These are phyloP conservation scores for Contarinia nasturtii DNA, from an alignment of 1,140 invertebrate species.

Conservation along the genomic window DNA sequence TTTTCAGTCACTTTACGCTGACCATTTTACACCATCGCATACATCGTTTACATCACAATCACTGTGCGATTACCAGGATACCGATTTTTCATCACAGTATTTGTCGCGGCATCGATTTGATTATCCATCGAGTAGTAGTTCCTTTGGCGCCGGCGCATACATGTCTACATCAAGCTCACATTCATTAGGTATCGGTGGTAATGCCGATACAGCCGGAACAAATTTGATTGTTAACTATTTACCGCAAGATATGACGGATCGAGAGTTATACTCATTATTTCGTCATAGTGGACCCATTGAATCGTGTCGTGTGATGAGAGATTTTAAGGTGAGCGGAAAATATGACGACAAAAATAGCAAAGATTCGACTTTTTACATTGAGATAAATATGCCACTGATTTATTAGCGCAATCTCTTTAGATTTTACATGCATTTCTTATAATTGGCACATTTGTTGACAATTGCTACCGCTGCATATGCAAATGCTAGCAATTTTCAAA, in stretches of 20 bases:
- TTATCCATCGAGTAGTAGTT: slow-evolving; percentile 4
- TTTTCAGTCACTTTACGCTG: slow-evolving; percentile 1
- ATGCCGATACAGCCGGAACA: slow-evolving; percentile 24
- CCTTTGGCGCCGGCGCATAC: slow-evolving; percentile 15
- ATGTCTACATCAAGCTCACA: slow-evolving; percentile 20
- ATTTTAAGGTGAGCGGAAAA: slow-evolving; percentile 46
- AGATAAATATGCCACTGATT: neutral
- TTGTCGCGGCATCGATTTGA: slow-evolving; percentile 15
- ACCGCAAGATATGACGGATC: slow-evolving; percentile 81
- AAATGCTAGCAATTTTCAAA: too few species aligned
- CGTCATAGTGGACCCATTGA: slow-evolving; percentile 70
- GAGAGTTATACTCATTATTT: slow-evolving; percentile 77
- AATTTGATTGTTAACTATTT: slow-evolving; percentile 93
- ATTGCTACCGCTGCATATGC: neutral
- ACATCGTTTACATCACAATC: slow-evolving; percentile 12
- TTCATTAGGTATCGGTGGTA: slow-evolving; percentile 12
- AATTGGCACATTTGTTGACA: neutral
- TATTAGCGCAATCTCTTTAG: neutral
- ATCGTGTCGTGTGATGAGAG: slow-evolving; percentile 79
- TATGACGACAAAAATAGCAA: neutral
- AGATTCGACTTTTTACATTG: neutral
- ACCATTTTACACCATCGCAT: too few species aligned
- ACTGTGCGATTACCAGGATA: slow-evolving; percentile 24
- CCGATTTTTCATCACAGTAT: slow-evolving; percentile 22
- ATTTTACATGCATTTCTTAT: too few species aligned